Base-by-base conservation (phyloP, 2,113 vertebrate species). In the Amazona guildingii region DNA sequence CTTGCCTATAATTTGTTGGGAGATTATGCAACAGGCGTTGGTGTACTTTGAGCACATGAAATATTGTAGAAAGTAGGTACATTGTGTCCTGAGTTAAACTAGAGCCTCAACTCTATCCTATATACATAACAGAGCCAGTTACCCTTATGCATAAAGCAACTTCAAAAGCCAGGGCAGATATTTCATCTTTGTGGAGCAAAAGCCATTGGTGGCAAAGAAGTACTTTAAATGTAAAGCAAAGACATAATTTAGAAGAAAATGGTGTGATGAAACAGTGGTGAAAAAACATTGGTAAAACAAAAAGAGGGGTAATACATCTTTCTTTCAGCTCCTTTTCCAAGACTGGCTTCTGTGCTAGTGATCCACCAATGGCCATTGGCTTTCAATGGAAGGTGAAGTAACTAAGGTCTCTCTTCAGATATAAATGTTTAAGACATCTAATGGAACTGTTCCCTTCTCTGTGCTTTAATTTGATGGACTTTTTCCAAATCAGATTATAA, bases 11-110 rank as follows among this genome's bases (percentile, higher is more conserved):
- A 37, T 69, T 69, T 51, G 4, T 43, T 74, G 35, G 8, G 33
- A 82, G 12, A 33, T 52, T 46, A 59, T 77, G 23, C 20, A 66
- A 35, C 9, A 62, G 27, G 6, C 4, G n/a, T 6, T 11, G 25
- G 17, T 48, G 25, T 27, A 43, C 44, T 90, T 64, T 4, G 4
- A 68, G 17, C 1, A 55, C 0, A 0, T 35, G 2, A 72, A 86
- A 76, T 49, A 61, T 17, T 74, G 19, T 49, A 44, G 31, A 77
- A 29, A 7, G 19, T 2, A 77, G 8, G n/a, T 2, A 0, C 2
- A 20, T 19, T 75, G 13, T 41, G 6, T 73, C 20, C 31, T 1
- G 17, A 46, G 25, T 41, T 31, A 51, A 81, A 44, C 24, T 24
- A n/a, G 9, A 83, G 6, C 54, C 17, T 63, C 48, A 54, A 0